Percentiles rank a stretch among this genome's conserved stretches.
phyloP scores from a whole-genome alignment of 2,113 vertebrate genomes.

The Anoplopoma fimbria region DNA sequence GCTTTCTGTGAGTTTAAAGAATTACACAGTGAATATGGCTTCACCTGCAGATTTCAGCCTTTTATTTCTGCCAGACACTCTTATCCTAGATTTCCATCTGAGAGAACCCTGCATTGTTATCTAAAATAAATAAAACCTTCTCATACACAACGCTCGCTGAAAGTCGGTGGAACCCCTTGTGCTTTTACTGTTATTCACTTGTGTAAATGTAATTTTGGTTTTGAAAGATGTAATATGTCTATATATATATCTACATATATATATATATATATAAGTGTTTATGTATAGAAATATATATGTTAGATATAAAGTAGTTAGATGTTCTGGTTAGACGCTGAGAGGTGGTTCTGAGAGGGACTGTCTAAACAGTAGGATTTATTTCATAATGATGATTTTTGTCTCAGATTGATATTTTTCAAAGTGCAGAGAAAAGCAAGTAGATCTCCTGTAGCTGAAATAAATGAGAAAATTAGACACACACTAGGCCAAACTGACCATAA shows the following conservation, averaged over 20 bases:
- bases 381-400: neutral
- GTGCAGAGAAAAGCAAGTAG: neutral
- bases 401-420: neutral
- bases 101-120: constrained; percentile 55
- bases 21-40: constrained; percentile 67
- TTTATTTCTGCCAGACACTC: constrained; percentile 63
- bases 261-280: neutral
- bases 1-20: constrained; percentile 69
- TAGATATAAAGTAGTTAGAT: neutral
- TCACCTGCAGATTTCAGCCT: constrained; percentile 58
- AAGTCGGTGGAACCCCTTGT: constrained; percentile 16
- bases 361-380: neutral
- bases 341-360: neutral
- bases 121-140: constrained; percentile 66
- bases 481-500: neutral
- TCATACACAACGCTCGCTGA: constrained; percentile 11
- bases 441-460: neutral
- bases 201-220: constrained; percentile 11
- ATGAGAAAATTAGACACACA: constrained; percentile 11
- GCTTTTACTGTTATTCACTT: constrained; percentile 27
- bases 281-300: neutral
- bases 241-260: neutral
- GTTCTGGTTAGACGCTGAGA: neutral
- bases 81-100: constrained; percentile 48
- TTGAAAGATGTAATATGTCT: neutral